phyloP scores from a whole-genome alignment of 1,140 invertebrate genomes.

The Tetramorium alpestre region DNA sequence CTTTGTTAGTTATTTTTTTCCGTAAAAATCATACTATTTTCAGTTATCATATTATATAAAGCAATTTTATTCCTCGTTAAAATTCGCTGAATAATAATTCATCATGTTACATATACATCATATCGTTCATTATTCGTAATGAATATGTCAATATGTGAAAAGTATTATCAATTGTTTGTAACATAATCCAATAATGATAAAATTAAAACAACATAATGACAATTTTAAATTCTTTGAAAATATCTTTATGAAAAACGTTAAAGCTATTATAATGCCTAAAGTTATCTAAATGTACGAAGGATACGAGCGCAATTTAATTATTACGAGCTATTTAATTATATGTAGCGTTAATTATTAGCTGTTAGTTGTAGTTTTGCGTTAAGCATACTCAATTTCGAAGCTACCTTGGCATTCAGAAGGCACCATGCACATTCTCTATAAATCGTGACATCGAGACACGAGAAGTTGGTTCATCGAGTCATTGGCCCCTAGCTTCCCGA shows the following conservation, averaged over 20 bases:
- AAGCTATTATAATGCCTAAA: not conserved
- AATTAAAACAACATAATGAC: not conserved
- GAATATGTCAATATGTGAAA: not conserved
- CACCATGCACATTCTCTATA: slow-evolving; percentile 13
- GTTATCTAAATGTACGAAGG: not conserved
- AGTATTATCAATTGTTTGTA: not conserved
- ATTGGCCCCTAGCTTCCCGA: slow-evolving; percentile 70
- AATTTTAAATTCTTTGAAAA: not conserved
- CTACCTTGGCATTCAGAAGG: not conserved
- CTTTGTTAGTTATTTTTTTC: slow-evolving; percentile 30
- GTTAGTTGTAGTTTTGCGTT: slow-evolving; percentile 22
- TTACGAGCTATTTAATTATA: slow-evolving; percentile 3
- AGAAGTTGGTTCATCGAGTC: slow-evolving; percentile 64
- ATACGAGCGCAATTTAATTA: not conserved
- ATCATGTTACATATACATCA: not conserved
- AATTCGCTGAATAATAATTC: not conserved
- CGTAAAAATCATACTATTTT: not conserved
- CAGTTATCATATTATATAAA: not conserved
- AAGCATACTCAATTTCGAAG: not conserved
- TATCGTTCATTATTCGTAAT: not conserved
- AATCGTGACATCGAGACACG: slow-evolving; percentile 47
- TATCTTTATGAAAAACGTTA: not conserved
- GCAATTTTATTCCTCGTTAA: not conserved
- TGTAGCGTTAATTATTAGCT: slow-evolving; percentile 23
- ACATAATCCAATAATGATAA: not conserved